Conservation (phyloP, 1,140 invertebrate genomes). For the Trichonephila clavipes region DNA sequence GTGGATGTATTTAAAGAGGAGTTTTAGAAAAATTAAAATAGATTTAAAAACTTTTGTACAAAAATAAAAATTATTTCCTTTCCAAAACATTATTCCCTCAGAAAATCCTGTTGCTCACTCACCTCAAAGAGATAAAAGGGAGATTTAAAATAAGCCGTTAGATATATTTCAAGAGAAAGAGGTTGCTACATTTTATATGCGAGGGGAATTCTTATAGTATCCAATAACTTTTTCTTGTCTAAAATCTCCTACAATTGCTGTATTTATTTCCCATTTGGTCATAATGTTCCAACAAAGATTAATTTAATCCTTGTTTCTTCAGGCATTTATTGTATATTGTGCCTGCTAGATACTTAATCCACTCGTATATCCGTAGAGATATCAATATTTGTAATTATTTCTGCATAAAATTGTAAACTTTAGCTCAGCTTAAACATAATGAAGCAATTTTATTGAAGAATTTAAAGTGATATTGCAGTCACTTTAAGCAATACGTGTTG, state of each 20-base stretch:
- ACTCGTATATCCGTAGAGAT: background rate
- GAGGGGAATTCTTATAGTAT: background rate
- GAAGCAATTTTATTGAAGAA: background rate
- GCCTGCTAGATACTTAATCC: constrained; percentile 4
- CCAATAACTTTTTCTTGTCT: background rate
- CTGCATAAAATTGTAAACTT: background rate
- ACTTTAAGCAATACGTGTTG: background rate
- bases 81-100: background rate
- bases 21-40: no score
- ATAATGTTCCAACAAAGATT: constrained; percentile 28
- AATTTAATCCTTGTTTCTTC: constrained; percentile 11
- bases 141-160: background rate
- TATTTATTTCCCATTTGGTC: background rate
- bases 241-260: background rate
- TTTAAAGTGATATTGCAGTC: background rate
- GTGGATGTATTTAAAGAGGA: no score
- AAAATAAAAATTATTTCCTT: background rate
- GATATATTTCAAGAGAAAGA: background rate
- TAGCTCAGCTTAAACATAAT: background rate
- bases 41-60: no score
- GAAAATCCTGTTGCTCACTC: background rate
- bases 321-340: background rate
- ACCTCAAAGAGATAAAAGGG: background rate
- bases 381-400: background rate
- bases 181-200: background rate